Percentiles rank a stretch among this genome's conserved stretches.
Evolutionary conservation across 2,888 invertebrate species (phyloP).

Genomic region (Dasysyrphus albostriatus): DNA sequence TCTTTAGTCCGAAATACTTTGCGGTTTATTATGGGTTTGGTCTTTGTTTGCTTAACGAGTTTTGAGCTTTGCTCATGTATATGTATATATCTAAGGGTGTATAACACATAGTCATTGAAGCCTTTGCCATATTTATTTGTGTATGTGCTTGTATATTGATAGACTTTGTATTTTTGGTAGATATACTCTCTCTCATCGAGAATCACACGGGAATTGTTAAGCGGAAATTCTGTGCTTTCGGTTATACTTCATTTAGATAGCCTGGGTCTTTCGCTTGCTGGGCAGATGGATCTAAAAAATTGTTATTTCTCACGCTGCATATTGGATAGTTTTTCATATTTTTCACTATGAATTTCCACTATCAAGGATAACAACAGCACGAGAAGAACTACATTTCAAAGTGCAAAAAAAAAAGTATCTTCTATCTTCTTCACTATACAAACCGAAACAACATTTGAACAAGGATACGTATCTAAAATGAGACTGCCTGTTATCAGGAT

Average conservation of each 20-base stretch:
- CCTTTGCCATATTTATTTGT: background rate
- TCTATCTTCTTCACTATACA: background rate
- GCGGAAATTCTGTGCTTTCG: conserved; percentile 29
- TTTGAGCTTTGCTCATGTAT: conserved; percentile 1
- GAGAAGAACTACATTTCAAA: conserved; percentile 24
- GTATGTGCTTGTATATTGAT: background rate
- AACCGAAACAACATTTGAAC: conserved; percentile 28
- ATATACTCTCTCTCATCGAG: conserved; percentile 19
- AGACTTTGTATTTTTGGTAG: conserved; percentile 17
- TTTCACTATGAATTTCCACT: conserved; percentile 14
- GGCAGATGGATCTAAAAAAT: conserved; percentile 16
- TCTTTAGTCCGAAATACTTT: conserved; percentile 74
- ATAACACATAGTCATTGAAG: background rate
- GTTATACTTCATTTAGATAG: conserved; percentile 29
- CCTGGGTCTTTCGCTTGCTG: conserved; percentile 2
- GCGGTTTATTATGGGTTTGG: conserved; percentile 72
- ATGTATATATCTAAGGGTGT: background rate
- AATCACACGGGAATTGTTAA: conserved; percentile 54
- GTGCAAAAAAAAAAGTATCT: conserved; percentile 16
- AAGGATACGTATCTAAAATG: conserved; percentile 67
- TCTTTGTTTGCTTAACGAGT: conserved; percentile 68
- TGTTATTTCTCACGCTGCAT: conserved; percentile 38
- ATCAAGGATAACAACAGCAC: conserved; percentile 37
- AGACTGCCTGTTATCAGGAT: conserved; percentile 63
- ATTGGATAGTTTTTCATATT: conserved; percentile 66